A percentile compares a stretch with the other conserved stretches of the same genome.
These are phyloP conservation scores for Drosophila leonis DNA, from an alignment of 2,888 invertebrate species.

Conservation along the genomic window DNA sequence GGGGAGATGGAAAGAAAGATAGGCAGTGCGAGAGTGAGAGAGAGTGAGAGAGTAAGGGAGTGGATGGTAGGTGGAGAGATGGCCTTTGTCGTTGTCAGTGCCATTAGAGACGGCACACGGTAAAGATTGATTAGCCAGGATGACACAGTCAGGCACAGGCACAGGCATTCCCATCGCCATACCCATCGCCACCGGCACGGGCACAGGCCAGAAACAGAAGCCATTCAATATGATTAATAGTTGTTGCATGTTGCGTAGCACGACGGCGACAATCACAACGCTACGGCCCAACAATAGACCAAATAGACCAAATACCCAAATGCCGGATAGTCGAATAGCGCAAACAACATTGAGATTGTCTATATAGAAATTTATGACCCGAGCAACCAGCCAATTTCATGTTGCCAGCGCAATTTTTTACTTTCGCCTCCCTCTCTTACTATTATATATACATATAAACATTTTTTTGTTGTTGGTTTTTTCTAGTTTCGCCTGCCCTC, in stretches of 20 bases:
- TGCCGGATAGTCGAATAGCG: slow-evolving; percentile 31
- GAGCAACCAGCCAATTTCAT: slow-evolving; percentile 74
- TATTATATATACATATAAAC: slow-evolving; percentile 11
- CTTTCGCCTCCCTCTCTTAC: not conserved
- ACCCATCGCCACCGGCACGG: not conserved
- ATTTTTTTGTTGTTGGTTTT: slow-evolving; percentile 22
- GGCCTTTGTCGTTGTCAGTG: slow-evolving; percentile 63
- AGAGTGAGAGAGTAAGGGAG: slow-evolving; percentile 16
- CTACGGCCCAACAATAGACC: slow-evolving; percentile 26
- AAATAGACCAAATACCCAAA: slow-evolving; percentile 28
- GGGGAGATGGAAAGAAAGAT: not conserved
- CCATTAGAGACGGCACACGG: slow-evolving; percentile 55
- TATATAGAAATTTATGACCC: slow-evolving; percentile 71
- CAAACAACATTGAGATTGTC: slow-evolving; percentile 56
- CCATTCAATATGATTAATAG: slow-evolving; percentile 77
- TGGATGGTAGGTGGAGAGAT: slow-evolving; percentile 14
- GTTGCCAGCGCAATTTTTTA: slow-evolving; percentile 49
- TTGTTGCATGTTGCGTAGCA: slow-evolving; percentile 72
- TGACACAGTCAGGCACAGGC: slow-evolving; percentile 59
- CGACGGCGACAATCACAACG: slow-evolving; percentile 54
- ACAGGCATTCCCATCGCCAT: not conserved
- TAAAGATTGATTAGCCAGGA: slow-evolving; percentile 75
- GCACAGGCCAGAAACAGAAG: slow-evolving; percentile 12
- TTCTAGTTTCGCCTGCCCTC: slow-evolving; percentile 14
- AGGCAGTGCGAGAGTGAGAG: slow-evolving; percentile 19